Evolutionary conservation across 2,888 invertebrate species (phyloP), one percentile per base, ranked within the genome.

Genomic region (Limnephilus marmoratus): DNA sequence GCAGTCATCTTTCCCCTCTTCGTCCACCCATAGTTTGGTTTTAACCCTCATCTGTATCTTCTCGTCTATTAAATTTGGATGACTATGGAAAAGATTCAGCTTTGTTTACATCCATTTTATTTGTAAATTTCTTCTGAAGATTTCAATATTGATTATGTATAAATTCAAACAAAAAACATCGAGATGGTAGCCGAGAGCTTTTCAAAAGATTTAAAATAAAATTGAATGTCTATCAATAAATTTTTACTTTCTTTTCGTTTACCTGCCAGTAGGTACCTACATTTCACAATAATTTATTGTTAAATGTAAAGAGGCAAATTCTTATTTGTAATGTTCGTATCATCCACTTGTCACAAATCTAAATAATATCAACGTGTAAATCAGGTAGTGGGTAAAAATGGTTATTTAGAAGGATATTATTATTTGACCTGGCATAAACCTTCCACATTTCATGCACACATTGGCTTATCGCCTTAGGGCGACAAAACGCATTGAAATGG

Each of bases 401-500:
- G 53, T 15, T 24, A 68, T 24, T 18, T 68, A 68, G 24, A 68
- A 68, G 53, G 53, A 68, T 15, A 68, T 68, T 68, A 68, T 68
- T 68, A 15, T 68, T 68, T 68, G 24, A 5, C 53, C 3, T 68
- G 5, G 3, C 49, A 0, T 49, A 13, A 11, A 45, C 12, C 45
- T 45, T 53, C 53, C 53, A 53, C 53, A 68, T 18, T 68, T 18
- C 53, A 18, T 5, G 18, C 53, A 68, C 18, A 68, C 24, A 68
- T 68, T 68, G 53, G 18, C 24, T 68, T 68, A 68, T 68, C 18
- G 18, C 83, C 83, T 37, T 15, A 24, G 88, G 68, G 88, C 31
- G 68, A 88, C 68, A 88, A 88, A 80, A 88, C 31, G 88, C 80
- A 88, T 24, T n/a, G 34, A 80, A 9, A 29, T 88, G 88, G 68